Evolutionary conservation across 2,888 invertebrate genomes (phyloP).

Genomic region (Epirrhoe tristata): DNA sequence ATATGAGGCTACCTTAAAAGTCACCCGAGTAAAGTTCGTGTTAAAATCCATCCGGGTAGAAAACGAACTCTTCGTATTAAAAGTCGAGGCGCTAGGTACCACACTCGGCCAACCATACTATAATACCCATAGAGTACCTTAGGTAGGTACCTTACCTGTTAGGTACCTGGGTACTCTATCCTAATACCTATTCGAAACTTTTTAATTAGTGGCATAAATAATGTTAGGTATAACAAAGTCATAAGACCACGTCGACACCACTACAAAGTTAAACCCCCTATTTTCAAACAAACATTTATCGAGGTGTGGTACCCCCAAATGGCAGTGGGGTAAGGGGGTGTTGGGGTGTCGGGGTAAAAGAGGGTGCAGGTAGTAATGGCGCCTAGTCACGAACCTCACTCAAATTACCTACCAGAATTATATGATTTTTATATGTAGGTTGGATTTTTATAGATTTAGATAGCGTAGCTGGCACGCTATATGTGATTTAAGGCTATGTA

Average conservation of each 20-base stretch:
- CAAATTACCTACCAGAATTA: constrained; percentile 54
- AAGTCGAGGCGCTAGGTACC: no score
- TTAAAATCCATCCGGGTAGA: no score
- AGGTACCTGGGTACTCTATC: no score
- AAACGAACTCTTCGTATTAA: no score
- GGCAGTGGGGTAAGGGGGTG: constrained; percentile 46
- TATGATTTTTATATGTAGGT: constrained; percentile 37
- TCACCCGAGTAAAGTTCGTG: no score
- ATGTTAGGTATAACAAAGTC: neutral
- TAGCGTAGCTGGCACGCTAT: constrained; percentile 49
- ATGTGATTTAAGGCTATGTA: constrained; percentile 48
- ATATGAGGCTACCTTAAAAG: no score
- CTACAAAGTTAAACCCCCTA: constrained; percentile 24
- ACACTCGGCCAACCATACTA: no score
- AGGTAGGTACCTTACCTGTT: no score
- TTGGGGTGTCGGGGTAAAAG: constrained; percentile 47
- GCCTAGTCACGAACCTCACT: constrained; percentile 74
- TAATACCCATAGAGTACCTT: neutral
- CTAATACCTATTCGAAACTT: no score
- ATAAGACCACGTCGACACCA: constrained; percentile 1
- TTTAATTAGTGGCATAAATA: neutral
- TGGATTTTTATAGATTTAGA: constrained; percentile 48
- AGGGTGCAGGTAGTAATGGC: constrained; percentile 71
- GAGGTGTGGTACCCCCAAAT: constrained; percentile 61
- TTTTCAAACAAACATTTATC: constrained; percentile 50